phyloP scores from a whole-genome alignment of 2,888 invertebrate species.

The Ophonus ardosiacus region DNA sequence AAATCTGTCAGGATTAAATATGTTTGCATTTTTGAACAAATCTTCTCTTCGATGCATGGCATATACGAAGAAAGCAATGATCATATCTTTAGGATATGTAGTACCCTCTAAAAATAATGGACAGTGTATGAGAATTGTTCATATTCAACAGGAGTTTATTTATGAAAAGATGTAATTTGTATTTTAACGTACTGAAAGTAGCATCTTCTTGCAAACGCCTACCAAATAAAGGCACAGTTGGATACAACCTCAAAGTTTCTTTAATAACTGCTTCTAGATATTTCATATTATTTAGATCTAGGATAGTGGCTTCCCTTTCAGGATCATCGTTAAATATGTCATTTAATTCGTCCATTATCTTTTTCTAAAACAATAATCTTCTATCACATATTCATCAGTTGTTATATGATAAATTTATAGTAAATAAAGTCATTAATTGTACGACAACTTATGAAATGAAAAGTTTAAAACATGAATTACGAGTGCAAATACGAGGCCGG shows the following conservation, averaged over 20 bases:
- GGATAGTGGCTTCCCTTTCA: conserved; percentile 69
- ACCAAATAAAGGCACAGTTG: conserved; percentile 78
- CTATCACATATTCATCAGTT: neutral
- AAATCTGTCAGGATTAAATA: conserved; percentile 73
- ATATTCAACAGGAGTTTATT: neutral
- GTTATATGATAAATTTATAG: neutral
- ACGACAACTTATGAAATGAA: neutral
- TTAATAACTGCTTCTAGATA: conserved; percentile 80
- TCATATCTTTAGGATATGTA: conserved; percentile 43
- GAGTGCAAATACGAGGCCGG: too few relatives aligned
- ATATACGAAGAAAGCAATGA: conserved; percentile 20
- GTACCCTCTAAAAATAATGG: conserved; percentile 52
- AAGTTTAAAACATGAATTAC: too few relatives aligned
- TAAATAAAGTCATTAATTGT: too few relatives aligned
- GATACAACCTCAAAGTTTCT: conserved; percentile 78
- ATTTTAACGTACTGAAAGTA: conserved; percentile 71
- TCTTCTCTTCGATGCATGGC: conserved; percentile 56
- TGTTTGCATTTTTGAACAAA: conserved; percentile 66
- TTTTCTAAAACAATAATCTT: conserved; percentile 67
- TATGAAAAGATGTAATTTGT: neutral
- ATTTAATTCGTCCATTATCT: conserved; percentile 74
- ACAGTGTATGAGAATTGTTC: too few relatives aligned
- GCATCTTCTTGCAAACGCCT: conserved; percentile 75
- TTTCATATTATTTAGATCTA: conserved; percentile 74
- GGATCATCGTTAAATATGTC: conserved; percentile 73